A percentile compares a stretch with the other conserved stretches of the same genome.
phyloP scores from a whole-genome alignment of 2,797 vertebrate species.

The Pangasius djambal region DNA sequence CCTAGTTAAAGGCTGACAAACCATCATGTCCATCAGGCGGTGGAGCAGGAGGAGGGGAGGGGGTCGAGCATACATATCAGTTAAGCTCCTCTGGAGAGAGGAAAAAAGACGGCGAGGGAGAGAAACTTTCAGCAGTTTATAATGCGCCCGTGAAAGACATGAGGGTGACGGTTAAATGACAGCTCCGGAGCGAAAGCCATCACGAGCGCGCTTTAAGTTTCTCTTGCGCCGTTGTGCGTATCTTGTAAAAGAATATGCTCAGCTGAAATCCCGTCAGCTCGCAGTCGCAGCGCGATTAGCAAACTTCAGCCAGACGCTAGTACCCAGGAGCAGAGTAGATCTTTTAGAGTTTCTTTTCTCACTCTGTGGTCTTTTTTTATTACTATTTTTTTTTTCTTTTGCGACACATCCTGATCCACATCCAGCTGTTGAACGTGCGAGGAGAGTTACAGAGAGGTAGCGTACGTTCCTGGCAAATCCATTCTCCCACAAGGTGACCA shows the following conservation, averaged over 20 bases:
- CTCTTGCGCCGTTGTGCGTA: constrained; percentile 44
- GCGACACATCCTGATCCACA: constrained; percentile 49
- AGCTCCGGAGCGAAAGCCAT: constrained; percentile 60
- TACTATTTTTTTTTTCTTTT: constrained; percentile 18
- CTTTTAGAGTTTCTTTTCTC: background rate
- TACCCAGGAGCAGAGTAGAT: background rate
- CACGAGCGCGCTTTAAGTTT: constrained; percentile 48
- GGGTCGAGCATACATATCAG: constrained; percentile 69
- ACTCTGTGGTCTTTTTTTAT: too few species aligned
- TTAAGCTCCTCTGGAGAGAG: constrained; percentile 68
- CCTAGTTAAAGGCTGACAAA: constrained; percentile 75
- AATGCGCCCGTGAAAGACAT: constrained; percentile 66
- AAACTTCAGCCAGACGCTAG: background rate
- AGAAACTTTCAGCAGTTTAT: constrained; percentile 71
- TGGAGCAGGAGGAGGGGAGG: constrained; percentile 53
- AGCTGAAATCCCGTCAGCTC: constrained; percentile 33
- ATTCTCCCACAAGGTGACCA: constrained; percentile 46
- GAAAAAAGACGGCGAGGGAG: constrained; percentile 57
- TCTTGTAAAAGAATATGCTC: constrained; percentile 51
- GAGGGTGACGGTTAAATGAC: constrained; percentile 67
- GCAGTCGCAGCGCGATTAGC: background rate
- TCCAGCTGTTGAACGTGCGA: constrained; percentile 47
- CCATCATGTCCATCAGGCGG: constrained; percentile 74
- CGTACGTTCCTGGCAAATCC: constrained; percentile 45
- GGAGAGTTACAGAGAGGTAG: background rate